These are phyloP conservation scores for Ophioninae sp. DNA, from an alignment of 2,888 invertebrate genomes.

Conservation along the genomic window DNA sequence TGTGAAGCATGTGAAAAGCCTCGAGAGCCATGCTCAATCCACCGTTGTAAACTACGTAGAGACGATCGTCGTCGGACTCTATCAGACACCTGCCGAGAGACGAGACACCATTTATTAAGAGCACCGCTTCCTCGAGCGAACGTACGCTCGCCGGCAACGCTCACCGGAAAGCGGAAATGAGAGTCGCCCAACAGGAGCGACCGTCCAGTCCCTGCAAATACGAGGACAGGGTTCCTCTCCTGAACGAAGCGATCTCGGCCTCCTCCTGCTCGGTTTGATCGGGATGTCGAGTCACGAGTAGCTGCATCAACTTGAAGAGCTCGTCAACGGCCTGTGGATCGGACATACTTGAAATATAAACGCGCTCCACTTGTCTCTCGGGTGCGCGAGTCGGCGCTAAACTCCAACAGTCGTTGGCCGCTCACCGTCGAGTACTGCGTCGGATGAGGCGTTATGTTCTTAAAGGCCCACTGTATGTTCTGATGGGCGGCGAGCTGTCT, in stretches of 20 bases:
- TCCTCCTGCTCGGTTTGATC: conserved; percentile 89
- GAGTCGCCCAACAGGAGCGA: conserved; percentile 95
- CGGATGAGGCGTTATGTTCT: conserved; percentile 97
- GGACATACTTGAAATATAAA: neutral
- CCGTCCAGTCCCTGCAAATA: conserved; percentile 95
- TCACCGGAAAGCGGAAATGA: conserved; percentile 89
- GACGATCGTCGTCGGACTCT: conserved; percentile 93
- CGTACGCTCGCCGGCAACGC: conserved; percentile 85
- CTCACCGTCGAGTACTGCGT: conserved; percentile 92
- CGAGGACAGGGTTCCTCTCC: conserved; percentile 92
- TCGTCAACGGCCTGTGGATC: conserved; percentile 90
- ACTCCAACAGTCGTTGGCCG: conserved; percentile 1
- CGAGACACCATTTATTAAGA: neutral
- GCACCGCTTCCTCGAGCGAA: neutral
- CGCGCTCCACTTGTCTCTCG: neutral
- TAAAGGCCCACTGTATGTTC: conserved; percentile 98
- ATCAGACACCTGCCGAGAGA: conserved; percentile 87
- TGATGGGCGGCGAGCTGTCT: conserved; percentile 94
- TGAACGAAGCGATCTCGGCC: conserved; percentile 92
- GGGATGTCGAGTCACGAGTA: conserved; percentile 92
- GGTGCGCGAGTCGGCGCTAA: neutral
- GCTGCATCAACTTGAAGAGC: conserved; percentile 93
- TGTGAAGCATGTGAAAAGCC: conserved; percentile 94
- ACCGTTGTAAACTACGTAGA: conserved; percentile 94
- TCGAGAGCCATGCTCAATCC: conserved; percentile 87